Conservation (phyloP, 2,888 invertebrate genomes). For the Caenorhabditis macrosperma region DNA sequence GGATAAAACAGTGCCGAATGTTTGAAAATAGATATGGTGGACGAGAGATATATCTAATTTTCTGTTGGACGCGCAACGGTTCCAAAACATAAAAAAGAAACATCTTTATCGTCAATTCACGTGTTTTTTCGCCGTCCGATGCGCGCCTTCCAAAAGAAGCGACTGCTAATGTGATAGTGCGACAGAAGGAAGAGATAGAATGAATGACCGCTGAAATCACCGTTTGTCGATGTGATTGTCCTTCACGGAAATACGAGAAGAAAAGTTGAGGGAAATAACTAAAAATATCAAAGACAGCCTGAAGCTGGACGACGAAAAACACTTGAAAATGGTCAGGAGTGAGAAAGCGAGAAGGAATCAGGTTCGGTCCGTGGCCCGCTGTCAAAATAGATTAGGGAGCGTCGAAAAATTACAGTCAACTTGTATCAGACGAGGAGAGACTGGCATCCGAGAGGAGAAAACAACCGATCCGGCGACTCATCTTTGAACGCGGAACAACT, state of each 20-base stretch:
- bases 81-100: constrained; percentile 9
- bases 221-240: constrained; percentile 5
- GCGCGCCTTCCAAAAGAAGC: constrained; percentile 3
- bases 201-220: constrained; percentile 13
- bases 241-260: not conserved
- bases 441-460: constrained; percentile 7
- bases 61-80: not conserved
- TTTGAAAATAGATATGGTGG: too few relatives aligned
- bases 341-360: constrained; percentile 1
- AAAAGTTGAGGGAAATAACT: not conserved
- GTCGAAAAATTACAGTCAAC: constrained; percentile 14
- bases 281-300: not conserved
- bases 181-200: not conserved
- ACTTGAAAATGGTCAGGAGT: not conserved
- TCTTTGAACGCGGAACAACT: constrained; percentile 15
- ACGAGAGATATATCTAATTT: not conserved
- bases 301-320: not conserved
- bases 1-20: not conserved
- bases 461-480: constrained; percentile 1
- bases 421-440: not conserved
- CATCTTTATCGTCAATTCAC: constrained; percentile 13
- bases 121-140: constrained; percentile 5
- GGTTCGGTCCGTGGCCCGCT: constrained; percentile 4
- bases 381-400: constrained; percentile 24
- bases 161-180: constrained; percentile 19